phyloP scores from a whole-genome alignment of 2,888 invertebrate species.

The Plagiodera versicolora region DNA sequence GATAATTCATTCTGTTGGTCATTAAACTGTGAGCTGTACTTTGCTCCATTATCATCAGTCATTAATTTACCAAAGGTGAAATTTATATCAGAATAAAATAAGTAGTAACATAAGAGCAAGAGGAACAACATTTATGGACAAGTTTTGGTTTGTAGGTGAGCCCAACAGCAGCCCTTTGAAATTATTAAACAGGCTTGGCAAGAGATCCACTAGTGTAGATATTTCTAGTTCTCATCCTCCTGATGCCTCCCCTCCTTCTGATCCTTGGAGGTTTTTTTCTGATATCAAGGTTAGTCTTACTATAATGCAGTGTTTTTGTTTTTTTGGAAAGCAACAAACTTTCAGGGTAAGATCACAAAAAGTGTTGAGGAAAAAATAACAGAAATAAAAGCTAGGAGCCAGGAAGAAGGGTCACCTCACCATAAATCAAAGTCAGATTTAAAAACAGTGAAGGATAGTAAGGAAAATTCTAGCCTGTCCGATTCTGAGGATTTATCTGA shows the following conservation, averaged over 20 bases:
- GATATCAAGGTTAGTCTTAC: conserved; percentile 59
- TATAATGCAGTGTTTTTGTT: background rate
- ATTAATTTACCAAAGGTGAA: no score
- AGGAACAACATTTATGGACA: background rate
- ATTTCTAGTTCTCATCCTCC: conserved; percentile 45
- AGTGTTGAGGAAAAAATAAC: conserved; percentile 77
- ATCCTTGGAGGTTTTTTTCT: conserved; percentile 73
- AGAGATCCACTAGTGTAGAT: conserved; percentile 65
- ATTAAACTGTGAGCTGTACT: no score
- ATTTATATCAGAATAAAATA: no score
- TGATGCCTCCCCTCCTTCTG: conserved; percentile 59
- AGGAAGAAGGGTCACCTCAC: conserved; percentile 46
- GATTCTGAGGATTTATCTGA: conserved; percentile 64
- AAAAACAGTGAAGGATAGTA: conserved; percentile 52
- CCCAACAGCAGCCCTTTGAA: conserved; percentile 59
- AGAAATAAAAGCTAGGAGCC: conserved; percentile 60
- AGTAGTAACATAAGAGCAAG: no score
- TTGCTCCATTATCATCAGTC: no score
- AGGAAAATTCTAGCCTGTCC: conserved; percentile 66
- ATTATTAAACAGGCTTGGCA: conserved; percentile 62
- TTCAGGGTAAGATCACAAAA: conserved; percentile 70
- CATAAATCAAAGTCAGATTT: conserved; percentile 29
- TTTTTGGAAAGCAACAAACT: background rate
- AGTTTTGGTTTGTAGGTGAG: conserved; percentile 39
- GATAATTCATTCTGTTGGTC: no score